Base-by-base conservation (phyloP, 2,888 invertebrate species). In the Cataglyphis cursor region DNA sequence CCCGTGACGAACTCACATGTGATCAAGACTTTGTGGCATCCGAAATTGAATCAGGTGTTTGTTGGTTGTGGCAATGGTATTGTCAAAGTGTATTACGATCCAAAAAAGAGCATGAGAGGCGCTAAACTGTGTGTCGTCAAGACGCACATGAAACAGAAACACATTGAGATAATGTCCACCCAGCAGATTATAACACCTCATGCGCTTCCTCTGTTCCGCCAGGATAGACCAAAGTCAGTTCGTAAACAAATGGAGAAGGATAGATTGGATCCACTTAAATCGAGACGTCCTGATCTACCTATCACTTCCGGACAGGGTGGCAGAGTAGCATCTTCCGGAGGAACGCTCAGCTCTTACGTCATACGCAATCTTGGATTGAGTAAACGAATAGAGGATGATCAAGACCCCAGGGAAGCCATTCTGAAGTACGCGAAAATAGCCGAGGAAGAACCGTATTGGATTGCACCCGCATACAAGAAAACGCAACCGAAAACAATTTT, bases 171-270 rank as follows among this genome's bases (percentile, higher is more conserved):
- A 81, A 97, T 99, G 75, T 97, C 98, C 73, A 97, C 98, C 0
- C 98, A 98, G 89, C 98, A 99, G 93, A 98, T 99, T 61, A 98
- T 99, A 12, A 99, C 99, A 0, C 99, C 99, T 0, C 98, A 99
- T 93, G 98, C 99, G 0, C 95, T 99, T 82, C 99, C 99, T 0
- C 95, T 99, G 95, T 99, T 99, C 95, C 96, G 99, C 48, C 98
- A 99, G 93, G 99, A 99, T 87, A 97, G 98, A 89, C 97, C 99
- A 0, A 97, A 98, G 87, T 98, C 98, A 0, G 97, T 98, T 48
- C 97, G 98, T 88, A 99, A 99, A 93, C 97, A 97, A 92, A 97
- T 98, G 96, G 99, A 99, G 93, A 99, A 98, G 91, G 98, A 98
- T 83, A 95, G 99, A 21, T 95, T 98, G 92, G 98, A 98, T 95